These are phyloP conservation scores for Leptopilina myrica DNA, from an alignment of 2,888 invertebrate genomes.

Conservation along the genomic window DNA sequence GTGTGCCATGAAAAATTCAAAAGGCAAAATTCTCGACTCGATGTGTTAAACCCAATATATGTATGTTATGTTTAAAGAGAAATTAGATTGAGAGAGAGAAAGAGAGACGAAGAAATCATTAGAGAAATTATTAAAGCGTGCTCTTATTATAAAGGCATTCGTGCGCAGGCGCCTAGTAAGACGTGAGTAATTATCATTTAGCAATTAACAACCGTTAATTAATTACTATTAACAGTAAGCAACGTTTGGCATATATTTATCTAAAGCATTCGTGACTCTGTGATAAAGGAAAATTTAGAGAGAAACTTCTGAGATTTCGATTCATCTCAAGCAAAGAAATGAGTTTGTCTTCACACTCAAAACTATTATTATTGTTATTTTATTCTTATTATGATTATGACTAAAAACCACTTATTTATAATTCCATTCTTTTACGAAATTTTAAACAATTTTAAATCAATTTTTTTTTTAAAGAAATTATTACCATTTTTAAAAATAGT, in stretches of 20 bases:
- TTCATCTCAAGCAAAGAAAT: not conserved
- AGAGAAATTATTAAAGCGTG: constrained; percentile 69
- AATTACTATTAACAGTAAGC: constrained; percentile 67
- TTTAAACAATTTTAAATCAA: too few relatives aligned
- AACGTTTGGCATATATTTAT: constrained; percentile 34
- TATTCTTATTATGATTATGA: too few relatives aligned
- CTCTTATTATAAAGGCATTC: constrained; percentile 56
- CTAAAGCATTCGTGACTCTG: constrained; percentile 1
- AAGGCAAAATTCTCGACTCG: constrained; percentile 16
- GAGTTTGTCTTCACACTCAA: not conserved
- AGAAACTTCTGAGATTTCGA: constrained; percentile 11
- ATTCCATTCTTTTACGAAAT: too few relatives aligned
- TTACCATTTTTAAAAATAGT: too few relatives aligned
- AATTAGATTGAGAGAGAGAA: constrained; percentile 45
- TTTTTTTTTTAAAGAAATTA: too few relatives aligned
- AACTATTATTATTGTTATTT: too few relatives aligned
- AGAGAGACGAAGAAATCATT: constrained; percentile 62
- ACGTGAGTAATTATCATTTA: constrained; percentile 68
- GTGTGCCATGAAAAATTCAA: constrained; percentile 35
- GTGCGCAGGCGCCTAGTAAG: constrained; percentile 42
- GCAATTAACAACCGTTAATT: constrained; percentile 73
- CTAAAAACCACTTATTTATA: too few relatives aligned
- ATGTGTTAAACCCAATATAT: constrained; percentile 16
- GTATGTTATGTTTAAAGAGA: constrained; percentile 27
- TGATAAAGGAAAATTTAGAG: not conserved